Evolutionary conservation across 2,888 invertebrate species (phyloP).

Genomic region (Sphaeridia pumilis): DNA sequence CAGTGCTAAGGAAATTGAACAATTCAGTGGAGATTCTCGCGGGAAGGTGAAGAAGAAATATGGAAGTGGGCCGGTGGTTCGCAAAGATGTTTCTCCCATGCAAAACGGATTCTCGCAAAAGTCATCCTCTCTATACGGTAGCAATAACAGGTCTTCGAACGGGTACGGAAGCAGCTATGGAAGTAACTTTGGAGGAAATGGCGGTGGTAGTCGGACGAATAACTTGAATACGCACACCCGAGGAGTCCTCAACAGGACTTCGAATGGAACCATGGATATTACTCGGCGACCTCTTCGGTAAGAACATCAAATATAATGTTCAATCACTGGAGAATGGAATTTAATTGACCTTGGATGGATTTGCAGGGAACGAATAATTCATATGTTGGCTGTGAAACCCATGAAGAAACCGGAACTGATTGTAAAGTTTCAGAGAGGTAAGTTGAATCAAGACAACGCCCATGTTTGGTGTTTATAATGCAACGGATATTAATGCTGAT

Average conservation of each 20-base stretch:
- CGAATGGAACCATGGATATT: slow-evolving; percentile 45
- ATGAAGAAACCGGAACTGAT: slow-evolving; percentile 83
- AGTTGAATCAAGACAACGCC: too few relatives aligned
- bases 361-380: slow-evolving; percentile 86
- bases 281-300: slow-evolving; percentile 62
- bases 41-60: slow-evolving; percentile 69
- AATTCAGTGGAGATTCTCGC: slow-evolving; percentile 78
- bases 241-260: slow-evolving; percentile 3
- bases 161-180: slow-evolving; percentile 16
- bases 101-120: slow-evolving; percentile 19
- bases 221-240: slow-evolving; percentile 8
- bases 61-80: slow-evolving; percentile 13
- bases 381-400: slow-evolving; percentile 80
- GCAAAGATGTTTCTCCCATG: slow-evolving; percentile 30
- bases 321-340: too few relatives aligned
- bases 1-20: slow-evolving; percentile 87
- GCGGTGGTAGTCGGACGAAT: slow-evolving; percentile 6
- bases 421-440: slow-evolving; percentile 66
- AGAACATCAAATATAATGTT: slow-evolving; percentile 37
- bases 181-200: not conserved
- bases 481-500: too few relatives aligned
- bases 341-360: not conserved
- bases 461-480: too few relatives aligned
- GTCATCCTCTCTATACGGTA: slow-evolving; percentile 17
- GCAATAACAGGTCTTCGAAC: slow-evolving; percentile 24